phyloP scores from a whole-genome alignment of 2,888 invertebrate species.

The Tridacna crocea region DNA sequence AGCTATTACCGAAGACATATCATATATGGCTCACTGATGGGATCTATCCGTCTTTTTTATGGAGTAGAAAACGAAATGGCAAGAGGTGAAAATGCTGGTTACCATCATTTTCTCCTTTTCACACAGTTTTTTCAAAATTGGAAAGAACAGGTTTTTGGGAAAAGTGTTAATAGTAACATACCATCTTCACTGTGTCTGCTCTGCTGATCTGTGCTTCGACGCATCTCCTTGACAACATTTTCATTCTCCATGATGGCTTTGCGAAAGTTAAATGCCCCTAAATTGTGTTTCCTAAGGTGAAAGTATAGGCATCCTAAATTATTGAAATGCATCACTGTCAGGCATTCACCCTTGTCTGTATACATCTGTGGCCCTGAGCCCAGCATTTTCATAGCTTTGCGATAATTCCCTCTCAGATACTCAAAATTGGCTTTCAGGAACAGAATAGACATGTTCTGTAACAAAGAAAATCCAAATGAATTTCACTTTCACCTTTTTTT shows the following conservation, averaged over 20 bases:
- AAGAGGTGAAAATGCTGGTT: too few species aligned
- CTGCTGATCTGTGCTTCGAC: slow-evolving; percentile 68
- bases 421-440: slow-evolving; percentile 88
- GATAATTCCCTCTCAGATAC: slow-evolving; percentile 88
- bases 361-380: slow-evolving; percentile 72
- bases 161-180: slow-evolving; percentile 2
- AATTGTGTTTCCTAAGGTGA: slow-evolving; percentile 91
- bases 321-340: slow-evolving; percentile 89
- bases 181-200: slow-evolving; percentile 54
- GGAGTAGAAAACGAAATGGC: too few species aligned
- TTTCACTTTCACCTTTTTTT: background rate
- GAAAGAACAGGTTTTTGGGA: background rate
- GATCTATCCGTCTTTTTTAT: too few species aligned
- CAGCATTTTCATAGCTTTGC: slow-evolving; percentile 87
- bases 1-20: too few species aligned
- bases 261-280: slow-evolving; percentile 92
- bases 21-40: too few species aligned
- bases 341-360: slow-evolving; percentile 87
- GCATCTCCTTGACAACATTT: slow-evolving; percentile 76
- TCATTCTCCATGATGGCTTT: slow-evolving; percentile 91
- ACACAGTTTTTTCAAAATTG: too few species aligned
- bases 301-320: slow-evolving; percentile 93
- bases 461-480: slow-evolving; percentile 6
- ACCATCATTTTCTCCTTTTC: too few species aligned
- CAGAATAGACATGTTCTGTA: slow-evolving; percentile 85